These are phyloP conservation scores for Cephus spinipes DNA, from an alignment of 2,888 invertebrate genomes.

Conservation along the genomic window DNA sequence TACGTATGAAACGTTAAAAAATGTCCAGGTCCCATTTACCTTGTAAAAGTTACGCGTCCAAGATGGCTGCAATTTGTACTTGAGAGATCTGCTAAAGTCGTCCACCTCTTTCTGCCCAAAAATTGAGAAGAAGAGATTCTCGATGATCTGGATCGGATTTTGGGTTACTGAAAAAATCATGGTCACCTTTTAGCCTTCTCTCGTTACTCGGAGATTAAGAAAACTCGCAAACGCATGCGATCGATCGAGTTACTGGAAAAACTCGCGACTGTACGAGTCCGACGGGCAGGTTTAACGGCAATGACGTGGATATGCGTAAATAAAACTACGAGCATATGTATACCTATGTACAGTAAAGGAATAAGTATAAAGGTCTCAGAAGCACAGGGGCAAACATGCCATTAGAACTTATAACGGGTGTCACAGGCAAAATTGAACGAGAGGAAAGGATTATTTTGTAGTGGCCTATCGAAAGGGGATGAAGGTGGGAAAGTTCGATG, in stretches of 20 bases:
- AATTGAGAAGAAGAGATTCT: constrained; percentile 98
- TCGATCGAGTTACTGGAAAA: constrained; percentile 13
- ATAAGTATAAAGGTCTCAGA: background rate
- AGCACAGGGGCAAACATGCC: background rate
- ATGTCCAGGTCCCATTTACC: constrained; percentile 63
- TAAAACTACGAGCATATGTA: background rate
- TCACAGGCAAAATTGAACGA: background rate
- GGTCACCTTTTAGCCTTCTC: background rate
- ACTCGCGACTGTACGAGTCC: background rate
- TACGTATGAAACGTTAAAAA: background rate
- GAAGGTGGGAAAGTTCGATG: background rate
- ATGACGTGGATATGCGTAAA: background rate
- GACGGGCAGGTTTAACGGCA: background rate
- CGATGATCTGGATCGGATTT: constrained; percentile 93
- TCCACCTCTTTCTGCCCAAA: constrained; percentile 93
- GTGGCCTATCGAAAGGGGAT: background rate
- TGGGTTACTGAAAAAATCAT: constrained; percentile 80
- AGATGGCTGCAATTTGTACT: constrained; percentile 73
- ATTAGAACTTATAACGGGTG: background rate
- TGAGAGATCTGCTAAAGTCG: constrained; percentile 65
- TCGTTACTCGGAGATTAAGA: background rate
- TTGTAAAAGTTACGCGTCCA: constrained; percentile 92
- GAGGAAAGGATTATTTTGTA: background rate
- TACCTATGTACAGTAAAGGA: background rate
- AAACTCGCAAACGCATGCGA: constrained; percentile 8